Evolutionary conservation across 2,797 vertebrate genomes (phyloP).

Genomic region (Chiloscyllium punctatum): DNA sequence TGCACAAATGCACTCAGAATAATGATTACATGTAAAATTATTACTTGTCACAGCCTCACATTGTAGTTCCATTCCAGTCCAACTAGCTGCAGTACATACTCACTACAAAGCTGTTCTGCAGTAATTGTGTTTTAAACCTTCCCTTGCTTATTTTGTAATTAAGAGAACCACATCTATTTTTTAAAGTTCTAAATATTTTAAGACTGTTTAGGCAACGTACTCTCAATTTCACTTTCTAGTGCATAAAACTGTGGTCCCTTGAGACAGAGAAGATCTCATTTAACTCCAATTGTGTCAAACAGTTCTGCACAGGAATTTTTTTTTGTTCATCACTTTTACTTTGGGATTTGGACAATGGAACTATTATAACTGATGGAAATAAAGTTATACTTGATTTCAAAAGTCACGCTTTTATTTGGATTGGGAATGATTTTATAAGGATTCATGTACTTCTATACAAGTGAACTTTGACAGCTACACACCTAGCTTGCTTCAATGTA

Average conservation of each 20-base stretch:
- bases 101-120: background rate
- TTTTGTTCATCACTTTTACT: background rate
- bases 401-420: background rate
- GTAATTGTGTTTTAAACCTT: background rate
- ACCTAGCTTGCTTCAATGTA: background rate
- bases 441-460: background rate
- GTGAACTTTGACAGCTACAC: background rate
- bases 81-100: background rate
- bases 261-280: background rate
- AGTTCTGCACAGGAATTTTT: background rate
- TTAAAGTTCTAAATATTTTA: background rate
- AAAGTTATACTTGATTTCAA: background rate
- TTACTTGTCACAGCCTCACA: background rate
- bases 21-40: slow-evolving; percentile 17
- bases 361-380: background rate
- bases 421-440: background rate
- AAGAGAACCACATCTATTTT: background rate
- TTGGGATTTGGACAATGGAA: background rate
- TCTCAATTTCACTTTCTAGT: background rate
- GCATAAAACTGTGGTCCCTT: background rate
- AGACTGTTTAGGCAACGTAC: background rate
- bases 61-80: background rate
- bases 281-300: background rate
- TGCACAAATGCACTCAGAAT: background rate
- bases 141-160: background rate